Conservation (phyloP, 2,113 vertebrate species). For the Meriones unguiculatus region DNA sequence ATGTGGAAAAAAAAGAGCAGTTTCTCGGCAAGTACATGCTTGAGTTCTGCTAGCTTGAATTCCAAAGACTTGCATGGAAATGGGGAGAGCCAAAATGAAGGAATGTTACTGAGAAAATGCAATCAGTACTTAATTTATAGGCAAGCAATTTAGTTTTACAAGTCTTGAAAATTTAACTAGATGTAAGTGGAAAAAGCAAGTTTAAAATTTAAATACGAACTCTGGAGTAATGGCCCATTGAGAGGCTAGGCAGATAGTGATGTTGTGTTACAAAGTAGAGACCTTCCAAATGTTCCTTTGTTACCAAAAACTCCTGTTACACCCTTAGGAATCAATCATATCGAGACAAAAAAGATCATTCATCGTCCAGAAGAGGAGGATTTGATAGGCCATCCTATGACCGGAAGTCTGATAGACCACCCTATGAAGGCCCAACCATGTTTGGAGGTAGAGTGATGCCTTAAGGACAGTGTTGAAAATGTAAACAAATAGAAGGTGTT, state of each 20-base stretch:
- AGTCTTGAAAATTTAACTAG: conserved; percentile 16
- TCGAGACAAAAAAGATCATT: conserved; percentile 93
- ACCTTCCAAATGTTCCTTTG: background rate
- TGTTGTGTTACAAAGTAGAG: conserved; percentile 40
- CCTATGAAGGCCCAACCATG: conserved; percentile 90
- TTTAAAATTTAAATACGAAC: conserved; percentile 17
- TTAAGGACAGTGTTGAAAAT: conserved; percentile 56
- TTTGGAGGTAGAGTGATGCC: conserved; percentile 89
- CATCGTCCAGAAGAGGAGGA: conserved; percentile 89
- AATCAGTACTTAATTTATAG: conserved; percentile 35
- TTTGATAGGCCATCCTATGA: conserved; percentile 94
- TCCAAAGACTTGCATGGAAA: conserved; percentile 43
- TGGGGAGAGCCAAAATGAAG: conserved; percentile 38
- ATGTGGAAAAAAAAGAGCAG: conserved; percentile 31
- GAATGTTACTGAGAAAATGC: background rate
- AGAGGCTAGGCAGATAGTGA: background rate
- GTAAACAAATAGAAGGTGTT: background rate
- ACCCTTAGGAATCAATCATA: conserved; percentile 89
- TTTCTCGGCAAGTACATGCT: conserved; percentile 40
- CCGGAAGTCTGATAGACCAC: conserved; percentile 91
- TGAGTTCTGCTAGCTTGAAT: conserved; percentile 48
- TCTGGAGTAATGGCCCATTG: background rate
- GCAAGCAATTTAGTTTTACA: conserved; percentile 25
- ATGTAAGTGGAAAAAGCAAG: conserved; percentile 62
- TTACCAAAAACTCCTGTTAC: conserved; percentile 82